Conservation (phyloP, 2,797 vertebrate genomes). For the Peromyscus nudipes region DNA sequence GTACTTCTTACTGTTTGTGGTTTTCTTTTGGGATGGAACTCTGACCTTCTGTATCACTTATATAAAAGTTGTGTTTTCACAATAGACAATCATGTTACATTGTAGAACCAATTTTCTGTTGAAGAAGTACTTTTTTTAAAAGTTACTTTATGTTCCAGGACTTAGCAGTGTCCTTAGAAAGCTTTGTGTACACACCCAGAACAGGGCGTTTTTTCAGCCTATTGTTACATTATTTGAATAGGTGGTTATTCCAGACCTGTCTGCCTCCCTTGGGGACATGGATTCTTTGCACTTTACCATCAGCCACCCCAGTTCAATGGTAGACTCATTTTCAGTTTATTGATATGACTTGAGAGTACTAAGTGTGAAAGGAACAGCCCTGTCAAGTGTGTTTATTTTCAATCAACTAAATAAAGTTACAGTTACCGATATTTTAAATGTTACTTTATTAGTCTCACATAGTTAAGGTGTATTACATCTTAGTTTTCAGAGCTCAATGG, state of each 20-base stretch:
- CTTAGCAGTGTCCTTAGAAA: conserved; percentile 13
- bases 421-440: conserved; percentile 32
- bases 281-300: conserved; percentile 28
- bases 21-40: conserved; percentile 64
- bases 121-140: conserved; percentile 33
- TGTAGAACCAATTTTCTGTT: conserved; percentile 41
- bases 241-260: conserved; percentile 17
- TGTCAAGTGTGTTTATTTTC: neutral
- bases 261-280: neutral
- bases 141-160: conserved; percentile 5
- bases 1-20: conserved; percentile 28
- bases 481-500: conserved; percentile 9
- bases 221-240: neutral
- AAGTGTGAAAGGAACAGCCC: conserved; percentile 13
- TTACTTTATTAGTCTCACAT: neutral
- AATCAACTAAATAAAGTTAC: conserved; percentile 6
- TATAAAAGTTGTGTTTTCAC: conserved; percentile 27
- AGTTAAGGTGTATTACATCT: neutral
- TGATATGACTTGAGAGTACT: neutral
- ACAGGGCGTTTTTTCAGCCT: neutral
- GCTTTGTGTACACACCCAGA: conserved; percentile 6
- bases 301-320: neutral
- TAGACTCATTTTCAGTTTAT: neutral
- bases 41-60: conserved; percentile 28
- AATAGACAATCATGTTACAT: neutral